Evolutionary conservation across 2,888 invertebrate species (phyloP).

Genomic region (Calliphora vomitoria): DNA sequence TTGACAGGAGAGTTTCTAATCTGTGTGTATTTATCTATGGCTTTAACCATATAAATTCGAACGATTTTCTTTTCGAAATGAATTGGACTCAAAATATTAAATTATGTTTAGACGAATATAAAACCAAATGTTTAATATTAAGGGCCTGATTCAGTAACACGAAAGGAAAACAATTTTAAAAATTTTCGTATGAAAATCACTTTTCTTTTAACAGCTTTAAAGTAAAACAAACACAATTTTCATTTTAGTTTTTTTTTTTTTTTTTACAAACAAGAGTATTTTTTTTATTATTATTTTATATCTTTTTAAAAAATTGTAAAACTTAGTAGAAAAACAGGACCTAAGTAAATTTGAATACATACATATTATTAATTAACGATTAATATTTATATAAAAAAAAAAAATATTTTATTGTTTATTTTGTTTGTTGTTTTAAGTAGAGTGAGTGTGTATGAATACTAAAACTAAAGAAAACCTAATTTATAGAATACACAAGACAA

Average conservation of each 20-base stretch:
- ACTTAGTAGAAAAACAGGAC: constrained; percentile 72
- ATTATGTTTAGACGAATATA: too few relatives aligned
- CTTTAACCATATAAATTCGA: too few relatives aligned
- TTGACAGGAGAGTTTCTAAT: too few relatives aligned
- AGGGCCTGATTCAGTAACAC: too few relatives aligned
- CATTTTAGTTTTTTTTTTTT: constrained; percentile 1
- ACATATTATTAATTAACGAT: constrained; percentile 58
- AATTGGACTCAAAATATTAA: too few relatives aligned
- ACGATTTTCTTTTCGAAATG: too few relatives aligned
- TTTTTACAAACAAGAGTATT: constrained; percentile 70
- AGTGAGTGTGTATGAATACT: constrained; percentile 23
- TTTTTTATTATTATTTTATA: constrained; percentile 52
- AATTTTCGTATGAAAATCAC: too few relatives aligned
- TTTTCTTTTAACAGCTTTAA: not conserved
- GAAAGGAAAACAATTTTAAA: too few relatives aligned
- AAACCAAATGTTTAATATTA: too few relatives aligned
- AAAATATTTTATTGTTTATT: constrained; percentile 31
- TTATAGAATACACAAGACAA: constrained; percentile 43
- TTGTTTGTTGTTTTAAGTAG: constrained; percentile 19
- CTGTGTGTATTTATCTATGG: too few relatives aligned
- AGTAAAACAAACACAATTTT: constrained; percentile 17
- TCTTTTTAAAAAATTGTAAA: constrained; percentile 70
- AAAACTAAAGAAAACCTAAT: constrained; percentile 31
- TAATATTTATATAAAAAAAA: constrained; percentile 47
- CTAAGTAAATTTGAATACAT: constrained; percentile 69